Evolutionary conservation across 2,888 invertebrate genomes (phyloP), one percentile per base, ranked within the genome.

Genomic region (Metacarcinus magister): DNA sequence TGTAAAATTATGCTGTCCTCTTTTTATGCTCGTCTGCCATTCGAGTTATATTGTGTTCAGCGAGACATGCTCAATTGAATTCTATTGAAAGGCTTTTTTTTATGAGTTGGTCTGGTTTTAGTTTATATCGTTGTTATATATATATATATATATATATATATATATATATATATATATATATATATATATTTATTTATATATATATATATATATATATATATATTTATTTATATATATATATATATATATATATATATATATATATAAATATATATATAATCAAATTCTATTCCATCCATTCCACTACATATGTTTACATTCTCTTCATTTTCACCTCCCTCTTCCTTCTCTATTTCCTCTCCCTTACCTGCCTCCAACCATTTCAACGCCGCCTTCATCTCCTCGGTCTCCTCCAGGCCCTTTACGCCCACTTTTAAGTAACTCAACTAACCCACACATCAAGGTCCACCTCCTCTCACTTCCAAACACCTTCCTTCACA

Each of bases 111-210:
- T 28, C 32, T 32, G 8, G 10, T 67, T 82, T 82, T 82, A 16
- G n/a, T 67, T 23, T 67, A 16, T 23, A 67, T 16, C 23, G 4
- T 8, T 67, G n/a, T 67, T 0, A n/a, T n/a, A n/a, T n/a, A n/a
- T n/a, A n/a, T n/a, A n/a, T n/a, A n/a, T n/a, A n/a, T n/a, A n/a
- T 48, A 82, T 82, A 82, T 82, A 82, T 82, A 82, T 82, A 82
- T 82, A 82, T 82, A 82, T 82, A 82, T 82, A 82, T 82, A 82
- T 82, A 82, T 82, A 82, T 82, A 82, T 82, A 82, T 82, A 82
- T 82, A 82, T 82, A 82, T 82, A 82, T 82, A 82, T 82, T 10
- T 82, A 82, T 82, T 10, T 82, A 82, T 82, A 82, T 82, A 82
- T 82, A 82, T 82, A 82, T 82, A 10, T 10, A 10, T 82, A 82